phyloP scores from a whole-genome alignment of 1,140 invertebrate genomes.

The Bombus pascuorum region DNA sequence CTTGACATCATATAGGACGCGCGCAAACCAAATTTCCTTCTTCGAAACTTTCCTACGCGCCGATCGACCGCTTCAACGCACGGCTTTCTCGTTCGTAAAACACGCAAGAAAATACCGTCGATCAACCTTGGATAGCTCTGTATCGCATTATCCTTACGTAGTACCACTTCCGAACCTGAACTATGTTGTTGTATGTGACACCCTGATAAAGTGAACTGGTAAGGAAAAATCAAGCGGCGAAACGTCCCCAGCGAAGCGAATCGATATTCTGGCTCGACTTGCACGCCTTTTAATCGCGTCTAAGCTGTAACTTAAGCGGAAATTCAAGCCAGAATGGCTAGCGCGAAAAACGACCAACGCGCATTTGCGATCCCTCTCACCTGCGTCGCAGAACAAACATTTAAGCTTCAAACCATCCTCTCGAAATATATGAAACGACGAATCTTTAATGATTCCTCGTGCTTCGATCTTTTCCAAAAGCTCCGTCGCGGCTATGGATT shows the following conservation, averaged over 20 bases:
- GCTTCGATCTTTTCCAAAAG: no score
- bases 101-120: neutral
- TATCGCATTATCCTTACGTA: neutral
- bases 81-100: neutral
- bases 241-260: constrained; percentile 2
- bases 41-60: neutral
- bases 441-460: neutral
- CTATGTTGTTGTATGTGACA: no score
- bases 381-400: neutral
- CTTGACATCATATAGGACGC: neutral
- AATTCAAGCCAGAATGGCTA: neutral
- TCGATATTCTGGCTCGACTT: constrained; percentile 3
- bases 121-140: neutral
- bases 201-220: neutral
- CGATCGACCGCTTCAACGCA: neutral
- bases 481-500: neutral
- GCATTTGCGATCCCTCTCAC: neutral
- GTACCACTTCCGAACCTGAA: neutral
- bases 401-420: neutral
- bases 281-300: neutral
- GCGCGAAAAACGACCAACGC: no score
- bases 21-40: neutral
- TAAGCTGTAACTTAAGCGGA: neutral
- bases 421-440: neutral
- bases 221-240: constrained; percentile 4